Evolutionary conservation across 92 coral and sea anemone species (phyloP).

Genomic region (Epizoanthus scotinus): DNA sequence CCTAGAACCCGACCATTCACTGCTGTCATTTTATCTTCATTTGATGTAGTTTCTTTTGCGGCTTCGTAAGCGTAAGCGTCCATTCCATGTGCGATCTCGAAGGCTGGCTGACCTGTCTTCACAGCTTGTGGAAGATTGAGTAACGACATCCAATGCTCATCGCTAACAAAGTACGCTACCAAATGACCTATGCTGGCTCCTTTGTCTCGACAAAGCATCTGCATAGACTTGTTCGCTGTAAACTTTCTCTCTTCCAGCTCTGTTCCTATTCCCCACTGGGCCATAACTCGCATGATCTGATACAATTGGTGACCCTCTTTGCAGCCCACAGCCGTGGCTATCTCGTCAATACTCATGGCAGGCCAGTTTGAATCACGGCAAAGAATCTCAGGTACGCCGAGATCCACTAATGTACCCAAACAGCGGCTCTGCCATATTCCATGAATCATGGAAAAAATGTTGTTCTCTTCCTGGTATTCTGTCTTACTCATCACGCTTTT

Average conservation of each 20-base stretch:
- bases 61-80: neutral
- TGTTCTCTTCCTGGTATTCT: neutral
- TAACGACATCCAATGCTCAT: neutral
- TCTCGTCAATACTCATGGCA: constrained; percentile 24
- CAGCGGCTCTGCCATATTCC: constrained; percentile 44
- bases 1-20: constrained; percentile 4
- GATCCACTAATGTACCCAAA: constrained; percentile 16
- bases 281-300: constrained; percentile 34
- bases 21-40: too few relatives aligned
- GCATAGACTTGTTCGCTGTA: constrained; percentile 28
- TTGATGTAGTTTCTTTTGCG: neutral
- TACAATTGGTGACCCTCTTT: constrained; percentile 12
- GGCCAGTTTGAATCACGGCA: constrained; percentile 14
- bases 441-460: constrained; percentile 35
- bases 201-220: constrained; percentile 27
- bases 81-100: constrained; percentile 5
- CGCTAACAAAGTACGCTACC: neutral
- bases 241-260: constrained; percentile 34
- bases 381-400: constrained; percentile 38
- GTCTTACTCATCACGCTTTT: too few relatives aligned
- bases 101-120: neutral
- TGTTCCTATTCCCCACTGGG: constrained; percentile 42
- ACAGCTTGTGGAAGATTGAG: constrained; percentile 5
- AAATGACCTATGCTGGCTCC: constrained; percentile 45
- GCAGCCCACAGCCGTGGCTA: constrained; percentile 25